Percentiles rank a stretch among this genome's conserved stretches.
These are phyloP conservation scores for Lasioglossum baleicum DNA, from an alignment of 1,140 invertebrate species.

Conservation along the genomic window DNA sequence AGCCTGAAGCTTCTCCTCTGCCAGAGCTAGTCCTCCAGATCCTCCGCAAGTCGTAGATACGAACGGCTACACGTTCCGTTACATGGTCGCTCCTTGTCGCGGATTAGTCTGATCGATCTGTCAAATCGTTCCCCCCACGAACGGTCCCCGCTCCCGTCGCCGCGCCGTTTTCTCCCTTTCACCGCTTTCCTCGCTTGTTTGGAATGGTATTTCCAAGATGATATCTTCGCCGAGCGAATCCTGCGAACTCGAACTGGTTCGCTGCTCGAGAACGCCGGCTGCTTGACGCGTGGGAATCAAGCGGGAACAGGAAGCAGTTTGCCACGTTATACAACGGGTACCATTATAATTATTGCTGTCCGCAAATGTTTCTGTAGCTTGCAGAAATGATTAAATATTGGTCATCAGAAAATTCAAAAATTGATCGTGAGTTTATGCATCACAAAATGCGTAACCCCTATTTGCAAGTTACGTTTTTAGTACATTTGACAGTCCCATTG, in stretches of 20 bases:
- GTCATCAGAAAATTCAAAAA: too few relatives aligned
- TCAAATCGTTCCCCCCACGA: constrained; percentile 19
- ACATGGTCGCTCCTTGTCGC: constrained; percentile 37
- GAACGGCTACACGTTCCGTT: constrained; percentile 40
- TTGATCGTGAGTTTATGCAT: too few relatives aligned
- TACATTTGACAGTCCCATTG: too few relatives aligned
- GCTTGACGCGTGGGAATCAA: not conserved
- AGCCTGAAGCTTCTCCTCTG: constrained; percentile 24
- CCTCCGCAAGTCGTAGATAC: constrained; percentile 40
- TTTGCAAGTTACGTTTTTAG: too few relatives aligned
- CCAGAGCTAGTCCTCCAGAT: constrained; percentile 11
- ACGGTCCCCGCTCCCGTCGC: not conserved
- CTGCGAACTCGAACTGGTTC: not conserved
- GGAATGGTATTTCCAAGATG: not conserved
- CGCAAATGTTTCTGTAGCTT: too few relatives aligned
- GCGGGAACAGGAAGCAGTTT: not conserved
- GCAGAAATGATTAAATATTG: too few relatives aligned
- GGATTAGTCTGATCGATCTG: constrained; percentile 44
- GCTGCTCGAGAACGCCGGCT: not conserved
- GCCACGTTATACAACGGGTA: too few relatives aligned
- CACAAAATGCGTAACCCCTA: too few relatives aligned
- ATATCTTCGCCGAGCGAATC: not conserved
- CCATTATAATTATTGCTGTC: too few relatives aligned
- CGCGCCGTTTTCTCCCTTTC: too few relatives aligned
- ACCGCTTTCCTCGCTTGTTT: not conserved